These are phyloP conservation scores for Halcyon leucocephala DNA, from an alignment of 2,797 vertebrate species.

Conservation along the genomic window DNA sequence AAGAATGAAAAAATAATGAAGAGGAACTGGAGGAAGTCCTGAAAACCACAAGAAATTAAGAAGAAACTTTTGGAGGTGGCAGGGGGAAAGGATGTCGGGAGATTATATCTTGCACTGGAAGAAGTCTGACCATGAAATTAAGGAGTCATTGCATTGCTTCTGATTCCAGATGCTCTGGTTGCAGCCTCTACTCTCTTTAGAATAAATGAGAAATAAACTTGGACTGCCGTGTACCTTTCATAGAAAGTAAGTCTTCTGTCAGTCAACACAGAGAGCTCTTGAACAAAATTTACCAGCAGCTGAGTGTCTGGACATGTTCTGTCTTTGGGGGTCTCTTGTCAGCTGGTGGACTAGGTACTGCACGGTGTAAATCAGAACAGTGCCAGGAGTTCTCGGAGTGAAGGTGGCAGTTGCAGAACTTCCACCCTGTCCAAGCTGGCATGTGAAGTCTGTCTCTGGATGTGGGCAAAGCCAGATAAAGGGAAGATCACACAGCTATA, in stretches of 20 bases:
- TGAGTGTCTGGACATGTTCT: background rate
- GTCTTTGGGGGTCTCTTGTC: background rate
- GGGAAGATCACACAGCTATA: background rate
- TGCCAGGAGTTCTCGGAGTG: background rate
- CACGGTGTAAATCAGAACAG: background rate
- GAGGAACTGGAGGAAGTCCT: background rate
- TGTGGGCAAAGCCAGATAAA: background rate
- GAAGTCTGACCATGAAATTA: background rate
- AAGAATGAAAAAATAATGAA: background rate
- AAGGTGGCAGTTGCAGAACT: background rate
- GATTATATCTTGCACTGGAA: background rate
- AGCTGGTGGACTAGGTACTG: background rate
- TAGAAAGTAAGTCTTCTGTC: background rate
- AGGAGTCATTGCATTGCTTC: background rate
- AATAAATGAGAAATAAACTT: background rate
- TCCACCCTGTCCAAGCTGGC: accelerated
- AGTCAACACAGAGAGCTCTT: background rate
- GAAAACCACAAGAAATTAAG: background rate
- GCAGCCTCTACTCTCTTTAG: background rate
- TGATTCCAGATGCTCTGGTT: background rate
- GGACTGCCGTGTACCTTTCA: background rate
- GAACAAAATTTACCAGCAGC: background rate
- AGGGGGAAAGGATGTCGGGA: background rate
- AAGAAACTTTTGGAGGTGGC: background rate
- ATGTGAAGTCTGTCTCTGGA: background rate